Evolutionary conservation across 1,140 invertebrate species (phyloP), one percentile per base, ranked within the genome.

Genomic region (Thereuonema tuberculata): DNA sequence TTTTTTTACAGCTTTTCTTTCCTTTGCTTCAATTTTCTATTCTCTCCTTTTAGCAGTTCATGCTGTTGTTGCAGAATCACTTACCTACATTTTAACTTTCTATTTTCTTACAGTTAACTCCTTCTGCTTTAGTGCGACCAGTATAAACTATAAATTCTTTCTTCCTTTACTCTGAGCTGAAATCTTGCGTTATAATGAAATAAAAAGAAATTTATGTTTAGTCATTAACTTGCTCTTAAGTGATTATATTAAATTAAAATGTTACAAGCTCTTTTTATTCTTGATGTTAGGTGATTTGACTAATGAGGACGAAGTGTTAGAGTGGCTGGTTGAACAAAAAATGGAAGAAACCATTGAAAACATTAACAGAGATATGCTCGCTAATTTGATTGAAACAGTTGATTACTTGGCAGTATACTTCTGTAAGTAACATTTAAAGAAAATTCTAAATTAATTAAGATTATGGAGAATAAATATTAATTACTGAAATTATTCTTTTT

Each of bases 281-380:
- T 60, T 20, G 17, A 58, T 78, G 78, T 68, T 75, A 93, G 91
- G 89, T 67, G 87, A 90, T 77, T 79, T 93, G 62, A 76, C 85
- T 62, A 87, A 89, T 68, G 88, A 92, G 72, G 79, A 78, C 48
- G 83, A 88, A 70, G 90, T 93, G 15, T 77, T 93, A 57, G 83
- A 88, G 59, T 95, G 90, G 90, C 88, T 94, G 80, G 79, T 89
- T 52, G 84, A 85, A 69, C 89, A 94, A 72, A 91, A 93, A 71
- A 88, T 87, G 72, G 91, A 94, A 71, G 86, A 89, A 69, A 93
- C 89, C 70, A 92, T 95, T 63, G 88, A 92, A 74, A 86, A 92
- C 68, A 89, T 95, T 58, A 82, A 90, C 68, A 79, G 91, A 66
- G 86, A 91, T 55, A 82, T 82, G 67, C 76, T 95, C 5, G 82